phyloP scores from a whole-genome alignment of 2,797 vertebrate genomes.

The Enteromius thamalakanensis region DNA sequence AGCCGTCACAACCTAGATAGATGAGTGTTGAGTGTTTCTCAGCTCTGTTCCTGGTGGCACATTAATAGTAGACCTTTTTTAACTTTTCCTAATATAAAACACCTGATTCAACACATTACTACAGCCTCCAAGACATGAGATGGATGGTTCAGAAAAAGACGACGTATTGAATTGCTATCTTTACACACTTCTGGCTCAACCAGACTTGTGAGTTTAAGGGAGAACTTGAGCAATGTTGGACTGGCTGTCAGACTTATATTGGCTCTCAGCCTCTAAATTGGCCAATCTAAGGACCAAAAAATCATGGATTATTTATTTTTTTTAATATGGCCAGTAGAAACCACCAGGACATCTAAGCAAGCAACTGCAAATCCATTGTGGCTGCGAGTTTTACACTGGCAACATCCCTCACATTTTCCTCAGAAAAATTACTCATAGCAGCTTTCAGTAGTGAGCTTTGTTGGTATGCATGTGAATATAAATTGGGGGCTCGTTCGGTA shows the following conservation, averaged over 20 bases:
- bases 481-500: slow-evolving; percentile 1
- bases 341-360: not conserved
- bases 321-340: not conserved
- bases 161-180: not conserved
- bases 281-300: not conserved
- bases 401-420: not conserved
- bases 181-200: not conserved
- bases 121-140: not conserved
- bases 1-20: not conserved
- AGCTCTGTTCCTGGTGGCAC: not conserved
- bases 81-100: not conserved
- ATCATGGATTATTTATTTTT: not conserved
- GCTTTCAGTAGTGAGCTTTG: not conserved
- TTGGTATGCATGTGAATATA: not conserved
- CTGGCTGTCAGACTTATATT: not conserved
- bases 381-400: not conserved
- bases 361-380: not conserved
- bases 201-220: not conserved
- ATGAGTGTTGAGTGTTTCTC: slow-evolving; percentile 12
- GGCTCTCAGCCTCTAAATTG: not conserved
- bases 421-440: not conserved
- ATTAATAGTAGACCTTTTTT: not conserved
- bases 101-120: slow-evolving; percentile 1
- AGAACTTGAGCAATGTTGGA: not conserved
- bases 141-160: not conserved